Percentiles rank a stretch among this genome's conserved stretches.
Evolutionary conservation across 2,888 invertebrate species (phyloP).

Genomic region (Oxytorus armatus): DNA sequence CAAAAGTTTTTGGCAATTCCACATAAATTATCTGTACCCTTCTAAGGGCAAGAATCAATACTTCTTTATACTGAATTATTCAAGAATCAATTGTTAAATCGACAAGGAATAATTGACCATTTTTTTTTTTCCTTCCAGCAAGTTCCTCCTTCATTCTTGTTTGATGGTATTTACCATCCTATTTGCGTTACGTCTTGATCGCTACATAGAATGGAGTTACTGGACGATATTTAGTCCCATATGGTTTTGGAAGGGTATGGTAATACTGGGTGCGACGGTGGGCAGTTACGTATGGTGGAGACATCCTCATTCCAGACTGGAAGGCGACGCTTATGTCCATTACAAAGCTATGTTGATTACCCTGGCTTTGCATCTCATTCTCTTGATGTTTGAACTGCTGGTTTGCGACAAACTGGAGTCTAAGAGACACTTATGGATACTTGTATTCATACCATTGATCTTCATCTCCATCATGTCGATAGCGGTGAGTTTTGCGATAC

Average conservation of each 20-base stretch:
- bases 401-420: conserved; percentile 98
- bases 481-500: conserved; percentile 89
- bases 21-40: too few species aligned
- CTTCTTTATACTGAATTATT: too few species aligned
- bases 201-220: conserved; percentile 95
- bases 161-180: conserved; percentile 95
- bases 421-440: conserved; percentile 93
- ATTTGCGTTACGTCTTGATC: conserved; percentile 95
- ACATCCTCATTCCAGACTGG: conserved; percentile 97
- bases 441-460: conserved; percentile 97
- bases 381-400: conserved; percentile 98
- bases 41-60: too few species aligned
- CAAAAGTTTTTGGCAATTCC: too few species aligned
- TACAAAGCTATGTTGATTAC: conserved; percentile 99
- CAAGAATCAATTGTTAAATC: neutral
- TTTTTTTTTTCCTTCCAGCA: conserved; percentile 88
- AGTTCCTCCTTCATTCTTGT: conserved; percentile 98
- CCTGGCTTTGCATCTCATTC: conserved; percentile 95
- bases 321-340: conserved; percentile 98
- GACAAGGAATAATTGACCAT: neutral
- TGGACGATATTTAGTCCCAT: conserved; percentile 98
- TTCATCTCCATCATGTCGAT: conserved; percentile 98
- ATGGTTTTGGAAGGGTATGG: conserved; percentile 98
- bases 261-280: conserved; percentile 94
- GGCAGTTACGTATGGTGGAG: conserved; percentile 98